Conservation (phyloP, 1,140 invertebrate genomes). For the Melipona quadrifasciata region DNA sequence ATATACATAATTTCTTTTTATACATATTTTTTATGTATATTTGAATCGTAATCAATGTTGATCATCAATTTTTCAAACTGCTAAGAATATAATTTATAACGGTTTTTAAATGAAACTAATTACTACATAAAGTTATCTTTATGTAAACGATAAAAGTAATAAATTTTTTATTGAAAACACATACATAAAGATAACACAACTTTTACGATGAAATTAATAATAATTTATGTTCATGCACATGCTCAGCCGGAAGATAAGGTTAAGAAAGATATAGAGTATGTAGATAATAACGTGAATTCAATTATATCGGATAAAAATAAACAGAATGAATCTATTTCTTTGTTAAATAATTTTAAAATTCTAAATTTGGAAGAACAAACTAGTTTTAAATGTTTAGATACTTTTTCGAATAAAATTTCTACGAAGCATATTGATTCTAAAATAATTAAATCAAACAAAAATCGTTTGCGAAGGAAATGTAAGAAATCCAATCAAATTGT, state of each 20-base stretch:
- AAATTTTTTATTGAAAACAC: background rate
- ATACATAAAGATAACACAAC: background rate
- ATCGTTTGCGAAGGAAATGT: constrained; percentile 47
- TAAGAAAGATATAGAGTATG: constrained; percentile 37
- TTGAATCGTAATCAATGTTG: background rate
- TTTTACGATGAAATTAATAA: constrained; percentile 31
- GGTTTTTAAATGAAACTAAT: background rate
- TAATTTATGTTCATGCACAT: constrained; percentile 11
- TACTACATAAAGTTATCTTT: background rate
- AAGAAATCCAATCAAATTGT: constrained; percentile 71
- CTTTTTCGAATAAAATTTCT: constrained; percentile 60
- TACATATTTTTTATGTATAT: background rate
- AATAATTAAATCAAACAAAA: constrained; percentile 46
- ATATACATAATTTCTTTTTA: background rate
- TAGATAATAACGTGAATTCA: constrained; percentile 56
- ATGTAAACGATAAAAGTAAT: constrained; percentile 7
- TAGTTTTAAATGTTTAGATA: constrained; percentile 57
- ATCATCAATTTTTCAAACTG: background rate
- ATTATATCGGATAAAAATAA: constrained; percentile 53
- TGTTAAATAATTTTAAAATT: constrained; percentile 45
- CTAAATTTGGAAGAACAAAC: constrained; percentile 49
- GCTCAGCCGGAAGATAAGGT: constrained; percentile 61
- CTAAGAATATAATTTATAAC: background rate
- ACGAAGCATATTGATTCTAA: constrained; percentile 43
- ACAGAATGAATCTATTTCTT: constrained; percentile 47